Evolutionary conservation across 2,113 vertebrate genomes (phyloP).

Genomic region (Crotalus helleri): DNA sequence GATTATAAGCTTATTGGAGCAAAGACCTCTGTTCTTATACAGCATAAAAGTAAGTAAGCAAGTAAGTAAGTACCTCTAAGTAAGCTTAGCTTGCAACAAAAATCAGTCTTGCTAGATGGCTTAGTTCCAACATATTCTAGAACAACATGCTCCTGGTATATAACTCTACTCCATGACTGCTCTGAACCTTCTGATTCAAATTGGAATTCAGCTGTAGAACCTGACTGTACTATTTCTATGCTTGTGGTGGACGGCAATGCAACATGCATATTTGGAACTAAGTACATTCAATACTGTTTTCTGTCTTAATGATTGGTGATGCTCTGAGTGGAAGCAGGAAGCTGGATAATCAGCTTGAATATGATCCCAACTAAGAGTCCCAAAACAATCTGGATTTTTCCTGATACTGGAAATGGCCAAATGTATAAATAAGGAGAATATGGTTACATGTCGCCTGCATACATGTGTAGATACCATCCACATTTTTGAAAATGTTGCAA

Average conservation of each 20-base stretch:
- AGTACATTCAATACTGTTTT: not conserved
- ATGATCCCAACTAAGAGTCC: not conserved
- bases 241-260: not conserved
- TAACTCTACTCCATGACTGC: not conserved
- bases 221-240: not conserved
- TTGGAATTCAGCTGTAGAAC: not conserved
- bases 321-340: not conserved
- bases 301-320: not conserved
- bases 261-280: not conserved
- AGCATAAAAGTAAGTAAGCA: not conserved
- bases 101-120: not conserved
- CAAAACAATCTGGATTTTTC: not conserved
- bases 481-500: not conserved
- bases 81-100: not conserved
- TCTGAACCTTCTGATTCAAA: not conserved
- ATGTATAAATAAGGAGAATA: not conserved
- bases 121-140: not conserved
- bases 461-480: not conserved
- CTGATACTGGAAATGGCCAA: not conserved
- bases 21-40: not conserved
- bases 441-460: not conserved
- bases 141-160: not conserved
- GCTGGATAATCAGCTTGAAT: not conserved
- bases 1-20: not conserved
- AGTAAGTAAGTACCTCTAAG: not conserved